Percentiles rank a stretch among this genome's conserved stretches.
phyloP scores from a whole-genome alignment of 1,140 invertebrate genomes.

The Probaryconus sp. region DNA sequence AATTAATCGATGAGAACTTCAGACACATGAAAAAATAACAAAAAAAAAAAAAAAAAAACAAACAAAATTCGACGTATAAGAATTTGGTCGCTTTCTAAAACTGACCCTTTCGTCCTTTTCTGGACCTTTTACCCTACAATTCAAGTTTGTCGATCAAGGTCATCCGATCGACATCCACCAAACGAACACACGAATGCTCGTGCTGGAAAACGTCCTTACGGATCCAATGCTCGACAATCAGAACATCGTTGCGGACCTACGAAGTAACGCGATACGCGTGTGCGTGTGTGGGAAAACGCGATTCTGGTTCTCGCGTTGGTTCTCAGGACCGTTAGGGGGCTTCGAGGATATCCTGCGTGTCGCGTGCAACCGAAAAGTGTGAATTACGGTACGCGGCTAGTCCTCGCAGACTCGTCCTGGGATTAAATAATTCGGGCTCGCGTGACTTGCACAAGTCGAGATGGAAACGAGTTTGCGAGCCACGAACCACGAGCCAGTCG shows the following conservation, averaged over 20 bases:
- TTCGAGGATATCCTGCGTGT: slow-evolving; percentile 76
- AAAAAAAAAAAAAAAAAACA: too few species aligned
- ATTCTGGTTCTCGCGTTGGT: slow-evolving; percentile 57
- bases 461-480: slow-evolving; percentile 26
- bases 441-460: slow-evolving; percentile 35
- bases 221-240: too few species aligned
- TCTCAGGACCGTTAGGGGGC: slow-evolving; percentile 71
- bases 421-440: slow-evolving; percentile 35
- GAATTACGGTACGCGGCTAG: slow-evolving; percentile 64
- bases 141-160: too few species aligned
- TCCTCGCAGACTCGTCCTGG: slow-evolving; percentile 17
- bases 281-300: slow-evolving; percentile 59
- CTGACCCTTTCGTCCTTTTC: too few species aligned
- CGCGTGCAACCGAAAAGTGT: slow-evolving; percentile 69
- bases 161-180: too few species aligned
- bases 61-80: too few species aligned
- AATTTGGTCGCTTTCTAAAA: too few species aligned
- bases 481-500: not conserved
- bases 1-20: too few species aligned
- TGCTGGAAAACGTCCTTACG: slow-evolving; percentile 32
- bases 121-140: too few species aligned
- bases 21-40: too few species aligned
- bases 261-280: slow-evolving; percentile 47
- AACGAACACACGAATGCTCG: too few species aligned
- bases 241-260: slow-evolving; percentile 26